phyloP scores from a whole-genome alignment of 2,113 vertebrate species.

The Mesocricetus auratus region DNA sequence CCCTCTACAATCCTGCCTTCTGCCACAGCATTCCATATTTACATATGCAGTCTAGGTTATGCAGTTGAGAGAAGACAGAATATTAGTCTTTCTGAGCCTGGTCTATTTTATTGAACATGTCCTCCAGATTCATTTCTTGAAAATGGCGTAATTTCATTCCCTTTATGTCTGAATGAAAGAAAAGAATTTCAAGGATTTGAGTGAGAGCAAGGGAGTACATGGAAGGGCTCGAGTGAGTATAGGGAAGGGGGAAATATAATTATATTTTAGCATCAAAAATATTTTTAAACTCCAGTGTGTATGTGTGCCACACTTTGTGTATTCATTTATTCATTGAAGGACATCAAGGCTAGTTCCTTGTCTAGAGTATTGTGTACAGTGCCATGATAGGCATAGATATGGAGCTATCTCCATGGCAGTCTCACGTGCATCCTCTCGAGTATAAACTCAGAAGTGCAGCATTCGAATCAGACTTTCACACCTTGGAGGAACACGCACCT shows the following conservation, averaged over 20 bases:
- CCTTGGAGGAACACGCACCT: background rate
- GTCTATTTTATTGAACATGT: background rate
- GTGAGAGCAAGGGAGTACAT: background rate
- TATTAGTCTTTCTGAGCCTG: background rate
- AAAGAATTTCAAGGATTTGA: background rate
- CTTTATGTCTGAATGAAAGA: background rate
- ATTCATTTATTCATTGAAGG: background rate
- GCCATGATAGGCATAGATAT: background rate
- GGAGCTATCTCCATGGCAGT: background rate
- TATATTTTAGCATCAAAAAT: background rate
- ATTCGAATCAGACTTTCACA: background rate
- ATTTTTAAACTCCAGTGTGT: background rate
- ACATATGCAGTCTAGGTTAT: background rate
- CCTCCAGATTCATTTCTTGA: background rate
- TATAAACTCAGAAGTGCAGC: background rate
- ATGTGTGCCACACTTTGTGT: background rate
- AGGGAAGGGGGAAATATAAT: background rate
- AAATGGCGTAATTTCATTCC: background rate
- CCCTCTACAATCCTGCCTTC: background rate
- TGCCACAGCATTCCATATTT: background rate
- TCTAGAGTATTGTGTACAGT: background rate
- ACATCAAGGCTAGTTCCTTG: background rate
- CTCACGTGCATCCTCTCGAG: background rate
- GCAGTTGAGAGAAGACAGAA: background rate
- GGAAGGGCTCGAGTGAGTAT: background rate